Conservation (phyloP, 2,113 vertebrate genomes). For the Muntiacus muntjak region DNA sequence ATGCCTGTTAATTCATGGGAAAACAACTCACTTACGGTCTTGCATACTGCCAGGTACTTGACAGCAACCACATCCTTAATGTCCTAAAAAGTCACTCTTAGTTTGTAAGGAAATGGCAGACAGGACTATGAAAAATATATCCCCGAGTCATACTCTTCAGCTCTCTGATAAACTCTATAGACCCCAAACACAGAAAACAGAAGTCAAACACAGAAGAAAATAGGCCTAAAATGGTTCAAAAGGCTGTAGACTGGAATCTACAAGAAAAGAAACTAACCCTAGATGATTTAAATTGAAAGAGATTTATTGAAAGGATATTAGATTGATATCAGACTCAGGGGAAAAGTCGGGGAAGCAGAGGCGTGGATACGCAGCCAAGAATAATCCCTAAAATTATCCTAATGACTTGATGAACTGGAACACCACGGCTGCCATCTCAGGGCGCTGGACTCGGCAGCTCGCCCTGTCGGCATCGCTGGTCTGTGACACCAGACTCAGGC, state of each 20-base stretch:
- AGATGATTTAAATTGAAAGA: not conserved
- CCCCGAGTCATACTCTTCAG: not conserved
- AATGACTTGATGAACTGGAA: not conserved
- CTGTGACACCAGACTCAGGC: not conserved
- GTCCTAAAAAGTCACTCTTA: not conserved
- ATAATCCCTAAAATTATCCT: not conserved
- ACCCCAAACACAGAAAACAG: not conserved
- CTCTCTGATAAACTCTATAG: not conserved
- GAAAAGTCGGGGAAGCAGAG: not conserved
- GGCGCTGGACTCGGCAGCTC: not conserved
- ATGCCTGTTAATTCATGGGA: not conserved
- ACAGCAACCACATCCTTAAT: not conserved
- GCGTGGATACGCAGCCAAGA: not conserved
- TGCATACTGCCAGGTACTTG: not conserved
- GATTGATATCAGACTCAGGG: not conserved
- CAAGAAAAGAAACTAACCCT: not conserved
- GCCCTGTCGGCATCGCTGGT: fast-evolving
- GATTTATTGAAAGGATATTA: not conserved
- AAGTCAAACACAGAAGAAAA: not conserved
- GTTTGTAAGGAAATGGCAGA: not conserved
- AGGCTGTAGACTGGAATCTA: not conserved
- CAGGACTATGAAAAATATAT: not conserved
- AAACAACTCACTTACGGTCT: not conserved
- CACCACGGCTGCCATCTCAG: not conserved
- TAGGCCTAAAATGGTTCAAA: not conserved